Evolutionary conservation across 2,888 invertebrate genomes (phyloP).

Genomic region (Megamerina dolium): DNA sequence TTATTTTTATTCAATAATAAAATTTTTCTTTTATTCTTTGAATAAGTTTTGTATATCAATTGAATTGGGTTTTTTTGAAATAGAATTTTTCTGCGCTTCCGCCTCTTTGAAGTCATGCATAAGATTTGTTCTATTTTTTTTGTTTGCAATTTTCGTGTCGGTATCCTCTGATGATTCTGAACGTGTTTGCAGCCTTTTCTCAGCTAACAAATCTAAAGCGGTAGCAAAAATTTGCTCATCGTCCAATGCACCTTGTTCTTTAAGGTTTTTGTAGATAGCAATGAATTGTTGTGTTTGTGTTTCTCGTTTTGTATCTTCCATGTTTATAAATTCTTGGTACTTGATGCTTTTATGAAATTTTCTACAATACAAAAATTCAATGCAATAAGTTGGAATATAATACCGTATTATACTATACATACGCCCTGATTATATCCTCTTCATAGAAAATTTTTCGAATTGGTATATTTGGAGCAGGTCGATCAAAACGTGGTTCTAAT

Average conservation of each 20-base stretch:
- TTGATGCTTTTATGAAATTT: slow-evolving; percentile 60
- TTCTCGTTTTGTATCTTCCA: slow-evolving; percentile 39
- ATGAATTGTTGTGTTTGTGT: slow-evolving; percentile 58
- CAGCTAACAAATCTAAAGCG: slow-evolving; percentile 49
- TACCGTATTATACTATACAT: slow-evolving; percentile 40
- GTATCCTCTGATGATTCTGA: slow-evolving; percentile 14
- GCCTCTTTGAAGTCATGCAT: slow-evolving; percentile 27
- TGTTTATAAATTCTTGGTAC: slow-evolving; percentile 54
- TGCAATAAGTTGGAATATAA: background rate
- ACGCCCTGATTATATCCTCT: slow-evolving; percentile 83
- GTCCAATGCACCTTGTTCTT: slow-evolving; percentile 53
- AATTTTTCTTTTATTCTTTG: slow-evolving; percentile 18
- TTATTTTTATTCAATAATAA: slow-evolving; percentile 8
- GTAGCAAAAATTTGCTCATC: slow-evolving; percentile 53
- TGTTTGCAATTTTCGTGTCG: background rate
- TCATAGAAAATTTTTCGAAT: slow-evolving; percentile 70
- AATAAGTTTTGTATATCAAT: slow-evolving; percentile 31
- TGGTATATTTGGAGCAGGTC: slow-evolving; percentile 57
- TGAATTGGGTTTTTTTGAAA: slow-evolving; percentile 1
- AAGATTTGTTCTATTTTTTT: no score
- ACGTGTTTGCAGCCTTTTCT: slow-evolving; percentile 27
- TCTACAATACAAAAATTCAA: slow-evolving; percentile 48
- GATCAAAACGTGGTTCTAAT: slow-evolving; percentile 70
- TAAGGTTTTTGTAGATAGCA: slow-evolving; percentile 56
- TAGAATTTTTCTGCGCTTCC: slow-evolving; percentile 11